Percentiles rank a stretch among this genome's conserved stretches.
phyloP scores from a whole-genome alignment of 2,113 vertebrate species.

The Falcunculus frontatus region DNA sequence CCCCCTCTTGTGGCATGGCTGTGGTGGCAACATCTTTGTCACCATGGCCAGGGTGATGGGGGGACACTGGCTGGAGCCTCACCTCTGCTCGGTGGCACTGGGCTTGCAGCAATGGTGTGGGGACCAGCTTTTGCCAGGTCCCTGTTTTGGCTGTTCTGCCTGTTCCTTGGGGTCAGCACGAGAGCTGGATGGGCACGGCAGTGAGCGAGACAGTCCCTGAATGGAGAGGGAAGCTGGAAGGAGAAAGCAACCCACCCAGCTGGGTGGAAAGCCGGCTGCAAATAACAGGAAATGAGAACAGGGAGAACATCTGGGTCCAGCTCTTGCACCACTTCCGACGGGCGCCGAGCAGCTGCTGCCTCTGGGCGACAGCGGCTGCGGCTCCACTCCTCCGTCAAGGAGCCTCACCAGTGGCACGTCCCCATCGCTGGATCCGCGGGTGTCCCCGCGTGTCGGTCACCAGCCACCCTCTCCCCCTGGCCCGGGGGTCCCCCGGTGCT shows the following conservation, averaged over 20 bases:
- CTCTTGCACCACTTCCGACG: background rate
- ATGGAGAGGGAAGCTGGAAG: background rate
- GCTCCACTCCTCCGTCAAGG: rapidly evolving
- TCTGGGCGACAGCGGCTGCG: rapidly evolving
- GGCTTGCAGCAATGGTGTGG: rapidly evolving
- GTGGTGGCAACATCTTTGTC: background rate
- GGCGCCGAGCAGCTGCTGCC: background rate
- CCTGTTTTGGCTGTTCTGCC: background rate
- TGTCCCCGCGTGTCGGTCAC: rapidly evolving
- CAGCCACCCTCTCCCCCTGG: background rate
- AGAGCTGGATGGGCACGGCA: background rate
- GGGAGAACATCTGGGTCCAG: background rate
- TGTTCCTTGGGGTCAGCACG: background rate
- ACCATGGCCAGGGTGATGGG: rapidly evolving
- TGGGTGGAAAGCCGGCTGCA: background rate
- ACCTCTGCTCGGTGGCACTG: background rate
- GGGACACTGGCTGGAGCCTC: background rate
- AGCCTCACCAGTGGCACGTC: rapidly evolving
- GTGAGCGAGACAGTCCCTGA: background rate
- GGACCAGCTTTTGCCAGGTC: background rate
- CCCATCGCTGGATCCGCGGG: rapidly evolving
- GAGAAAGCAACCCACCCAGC: background rate
- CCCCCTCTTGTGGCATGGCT: rapidly evolving
- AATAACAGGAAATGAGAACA: background rate
- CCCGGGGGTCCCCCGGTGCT: background rate